Evolutionary conservation across 2,888 invertebrate species (phyloP).

Genomic region (Papilio demoleus): DNA sequence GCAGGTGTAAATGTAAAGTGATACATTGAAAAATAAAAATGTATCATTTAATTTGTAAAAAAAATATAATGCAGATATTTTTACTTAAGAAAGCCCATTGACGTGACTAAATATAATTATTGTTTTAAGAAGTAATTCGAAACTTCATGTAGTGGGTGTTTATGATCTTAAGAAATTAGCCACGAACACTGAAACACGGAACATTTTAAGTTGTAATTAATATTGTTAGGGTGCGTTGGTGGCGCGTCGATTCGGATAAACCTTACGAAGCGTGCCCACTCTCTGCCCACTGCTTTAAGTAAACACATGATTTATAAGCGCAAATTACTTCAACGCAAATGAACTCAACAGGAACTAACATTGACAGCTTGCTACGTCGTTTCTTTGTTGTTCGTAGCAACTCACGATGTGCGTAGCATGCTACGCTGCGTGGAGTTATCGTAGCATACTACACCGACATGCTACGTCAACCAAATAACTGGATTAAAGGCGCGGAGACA

Average conservation of each 20-base stretch:
- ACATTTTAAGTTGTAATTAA: constrained; percentile 25
- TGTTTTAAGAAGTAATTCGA: background rate
- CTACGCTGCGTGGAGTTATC: background rate
- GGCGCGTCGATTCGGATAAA: constrained; percentile 23
- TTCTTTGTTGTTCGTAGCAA: background rate
- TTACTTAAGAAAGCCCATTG: background rate
- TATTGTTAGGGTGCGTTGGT: constrained; percentile 20
- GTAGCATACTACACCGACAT: background rate
- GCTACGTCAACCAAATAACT: too few species aligned
- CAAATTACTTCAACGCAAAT: background rate
- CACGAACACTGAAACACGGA: background rate
- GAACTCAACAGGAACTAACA: background rate
- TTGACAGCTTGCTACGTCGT: background rate
- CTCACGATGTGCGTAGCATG: background rate
- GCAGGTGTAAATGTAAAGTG: background rate
- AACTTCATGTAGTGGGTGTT: constrained; percentile 21
- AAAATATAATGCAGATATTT: background rate
- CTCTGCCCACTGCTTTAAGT: constrained; percentile 14
- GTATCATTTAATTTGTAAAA: background rate
- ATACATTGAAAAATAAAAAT: too few species aligned
- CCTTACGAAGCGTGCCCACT: constrained; percentile 14
- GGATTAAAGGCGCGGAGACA: too few species aligned
- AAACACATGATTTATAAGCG: background rate
- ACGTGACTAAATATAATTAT: background rate
- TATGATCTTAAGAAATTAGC: constrained; percentile 20